Evolutionary conservation across 2,888 invertebrate species (phyloP), one percentile per base, ranked within the genome.

Genomic region (Aspidapion aeneum): DNA sequence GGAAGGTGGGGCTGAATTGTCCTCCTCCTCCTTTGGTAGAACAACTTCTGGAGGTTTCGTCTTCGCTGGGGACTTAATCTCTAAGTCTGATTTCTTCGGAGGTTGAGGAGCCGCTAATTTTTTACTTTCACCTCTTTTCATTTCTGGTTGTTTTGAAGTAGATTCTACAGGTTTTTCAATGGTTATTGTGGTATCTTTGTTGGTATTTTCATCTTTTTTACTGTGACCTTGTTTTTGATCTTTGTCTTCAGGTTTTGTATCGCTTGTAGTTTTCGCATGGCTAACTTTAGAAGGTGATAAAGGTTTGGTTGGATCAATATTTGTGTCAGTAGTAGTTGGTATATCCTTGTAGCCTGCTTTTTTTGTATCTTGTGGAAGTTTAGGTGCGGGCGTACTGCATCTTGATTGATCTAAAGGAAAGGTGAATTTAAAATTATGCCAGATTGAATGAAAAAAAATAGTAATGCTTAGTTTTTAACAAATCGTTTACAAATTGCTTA

Each of bases 1-100:
- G 3, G 71, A 68, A 55, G 64, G 63, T 16, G 63, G 51, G 17
- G 51, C 50, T 21, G 21, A 3, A n/a, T n/a, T n/a, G n/a, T n/a
- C n/a, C 35, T 35, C 35, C 12, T 35, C 35, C 9, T n/a, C 18
- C 20, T 59, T 59, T 12, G 35, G 35, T n/a, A n/a, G n/a, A 7
- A 7, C 12, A 3, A 35, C 35, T 12, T 35, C 35, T 12, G 35
- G 35, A 35, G 35, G 12, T 35, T 35, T 35, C 35, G 35, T 12
- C 35, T n/a, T n/a, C n/a, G n/a, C n/a, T n/a, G n/a, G n/a, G n/a
- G n/a, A n/a, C n/a, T n/a, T n/a, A n/a, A n/a, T n/a, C n/a, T 35
- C 35, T 35, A 35, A 35, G 12, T 12, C 64, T 50, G 61, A 61
- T 55, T 65, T 66, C 62, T 64, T 61, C 51, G 61, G 54, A 48